Base-by-base conservation (phyloP, 2,797 vertebrate species). In the Glyptemys insculpta region DNA sequence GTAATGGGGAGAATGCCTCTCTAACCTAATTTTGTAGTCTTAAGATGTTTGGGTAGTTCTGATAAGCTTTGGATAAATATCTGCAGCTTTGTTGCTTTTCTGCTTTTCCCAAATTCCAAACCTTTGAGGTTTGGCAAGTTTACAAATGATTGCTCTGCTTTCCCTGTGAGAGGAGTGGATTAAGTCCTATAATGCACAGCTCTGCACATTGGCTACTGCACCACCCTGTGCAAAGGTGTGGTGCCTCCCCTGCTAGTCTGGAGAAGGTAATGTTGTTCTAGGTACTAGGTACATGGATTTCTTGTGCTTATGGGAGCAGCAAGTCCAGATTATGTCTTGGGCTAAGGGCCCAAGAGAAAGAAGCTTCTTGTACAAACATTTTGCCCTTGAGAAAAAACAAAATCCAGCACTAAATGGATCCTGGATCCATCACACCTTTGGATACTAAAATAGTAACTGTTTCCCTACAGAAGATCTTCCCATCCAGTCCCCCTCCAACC, bases 21-120 rank as follows among this genome's bases (percentile, higher is more conserved):
- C 91, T 94, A 93, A 93, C 93, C 91, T 91, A 97, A 82, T 97
- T 96, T 96, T 94, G 93, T 87, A 94, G 91, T 92, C 91, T 89
- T 91, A 97, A 92, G 95, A 96, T 96, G 89, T 92, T 79, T 96
- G 97, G 92, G 89, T 21, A 91, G 92, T 62, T 94, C 95, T 94
- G 91, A 95, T 83, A 88, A 96, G 87, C 82, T 93, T 96, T 96
- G 88, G 92, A 96, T 88, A 87, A 80, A 87, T 83, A 91, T 91
- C 87, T 95, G 56, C 81, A 94, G 90, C 91, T 94, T 44, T 74
- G 37, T 74, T 74, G 37, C 21, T 85, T 91, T 96, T 96, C 90
- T 96, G 53, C 54, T 54, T 54, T 94, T 96, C 95, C 68, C 49
- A 97, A 95, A 93, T 72, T 95, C 90, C 93, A 85, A 95, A 94